Percentiles rank a stretch among this genome's conserved stretches.
Evolutionary conservation across 2,113 vertebrate genomes (phyloP).

Genomic region (Dryoscopus gambensis): DNA sequence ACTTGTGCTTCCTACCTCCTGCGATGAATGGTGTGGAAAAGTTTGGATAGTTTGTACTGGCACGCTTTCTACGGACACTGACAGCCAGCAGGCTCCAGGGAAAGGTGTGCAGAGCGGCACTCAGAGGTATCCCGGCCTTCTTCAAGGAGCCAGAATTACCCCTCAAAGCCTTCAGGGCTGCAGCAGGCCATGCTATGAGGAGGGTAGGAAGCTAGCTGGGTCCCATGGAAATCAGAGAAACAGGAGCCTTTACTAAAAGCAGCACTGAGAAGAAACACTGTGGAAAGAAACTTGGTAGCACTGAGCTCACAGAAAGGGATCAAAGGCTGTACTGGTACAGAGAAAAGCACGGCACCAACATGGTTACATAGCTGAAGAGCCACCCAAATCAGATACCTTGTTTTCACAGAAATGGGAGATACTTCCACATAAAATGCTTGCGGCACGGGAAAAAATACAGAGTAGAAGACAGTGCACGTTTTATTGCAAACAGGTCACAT

Average conservation of each 20-base stretch:
- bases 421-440: background rate
- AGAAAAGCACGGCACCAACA: background rate
- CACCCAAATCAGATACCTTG: background rate
- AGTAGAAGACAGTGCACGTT: background rate
- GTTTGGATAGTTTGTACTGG: fast-evolving
- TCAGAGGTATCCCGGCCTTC: fast-evolving
- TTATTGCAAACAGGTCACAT: constrained; percentile 57
- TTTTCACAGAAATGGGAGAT: background rate
- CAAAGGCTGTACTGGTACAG: fast-evolving
- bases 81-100: background rate
- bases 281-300: background rate
- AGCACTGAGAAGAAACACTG: background rate
- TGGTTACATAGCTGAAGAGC: background rate
- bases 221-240: fast-evolving
- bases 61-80: fast-evolving
- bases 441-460: background rate
- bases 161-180: too few species aligned
- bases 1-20: fast-evolving
- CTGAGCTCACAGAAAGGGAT: background rate
- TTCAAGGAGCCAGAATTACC: background rate
- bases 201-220: fast-evolving
- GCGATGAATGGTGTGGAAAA: fast-evolving
- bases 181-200: fast-evolving
- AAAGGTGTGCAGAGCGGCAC: background rate
- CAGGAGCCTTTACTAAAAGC: background rate